These are phyloP conservation scores for Muscicapa comitata DNA, from an alignment of 2,797 vertebrate genomes.

Conservation along the genomic window DNA sequence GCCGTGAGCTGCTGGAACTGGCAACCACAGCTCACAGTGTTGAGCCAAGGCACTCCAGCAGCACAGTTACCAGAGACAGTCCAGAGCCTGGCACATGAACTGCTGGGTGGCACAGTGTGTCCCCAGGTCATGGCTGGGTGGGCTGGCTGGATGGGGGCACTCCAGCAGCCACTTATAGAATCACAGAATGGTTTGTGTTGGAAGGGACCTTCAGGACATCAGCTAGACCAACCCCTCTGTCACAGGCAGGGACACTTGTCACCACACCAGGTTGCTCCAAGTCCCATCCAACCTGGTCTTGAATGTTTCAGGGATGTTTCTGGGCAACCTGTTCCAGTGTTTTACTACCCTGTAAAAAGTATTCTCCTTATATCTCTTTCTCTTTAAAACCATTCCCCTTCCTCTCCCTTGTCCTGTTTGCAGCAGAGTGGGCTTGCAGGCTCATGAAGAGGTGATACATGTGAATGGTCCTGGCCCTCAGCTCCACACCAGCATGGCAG, in stretches of 20 bases:
- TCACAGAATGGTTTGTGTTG: neutral
- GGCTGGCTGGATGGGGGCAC: neutral
- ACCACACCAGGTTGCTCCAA: neutral
- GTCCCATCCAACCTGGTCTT: neutral
- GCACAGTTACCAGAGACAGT: neutral
- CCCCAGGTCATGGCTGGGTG: fast-evolving
- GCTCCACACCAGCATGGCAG: neutral
- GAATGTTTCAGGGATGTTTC: neutral
- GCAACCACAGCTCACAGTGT: fast-evolving
- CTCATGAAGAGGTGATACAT: neutral
- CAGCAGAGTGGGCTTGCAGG: neutral
- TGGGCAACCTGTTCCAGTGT: neutral
- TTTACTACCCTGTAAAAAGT: neutral
- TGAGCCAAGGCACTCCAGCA: neutral
- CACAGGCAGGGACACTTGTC: neutral
- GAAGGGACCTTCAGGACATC: neutral
- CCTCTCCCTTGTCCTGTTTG: too few relatives aligned
- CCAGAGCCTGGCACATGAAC: fast-evolving
- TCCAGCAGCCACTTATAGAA: neutral
- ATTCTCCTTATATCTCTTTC: neutral
- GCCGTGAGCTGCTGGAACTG: neutral
- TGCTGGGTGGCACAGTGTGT: neutral
- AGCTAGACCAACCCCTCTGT: neutral
- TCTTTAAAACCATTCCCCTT: neutral
- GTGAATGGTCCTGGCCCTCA: neutral